A percentile compares a stretch with the other conserved stretches of the same genome.
These are phyloP conservation scores for Echinometra lucunter DNA, from an alignment of 53 echinoderm and acorn worm species.

Conservation along the genomic window DNA sequence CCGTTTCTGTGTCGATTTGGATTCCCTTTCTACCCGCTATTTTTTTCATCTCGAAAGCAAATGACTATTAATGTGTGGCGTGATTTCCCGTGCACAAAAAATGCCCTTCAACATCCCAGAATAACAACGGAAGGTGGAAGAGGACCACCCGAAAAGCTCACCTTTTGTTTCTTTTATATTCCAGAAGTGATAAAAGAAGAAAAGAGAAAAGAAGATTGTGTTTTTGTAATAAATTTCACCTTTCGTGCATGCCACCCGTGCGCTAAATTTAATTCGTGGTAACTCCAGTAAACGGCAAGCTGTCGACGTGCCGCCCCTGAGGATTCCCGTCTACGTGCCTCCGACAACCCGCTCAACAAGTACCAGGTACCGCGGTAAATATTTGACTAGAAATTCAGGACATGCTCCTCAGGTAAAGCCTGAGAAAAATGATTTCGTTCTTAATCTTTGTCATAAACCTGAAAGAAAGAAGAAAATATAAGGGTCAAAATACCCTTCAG, in stretches of 20 bases:
- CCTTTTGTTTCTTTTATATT: constrained; percentile 19
- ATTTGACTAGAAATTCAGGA: constrained; percentile 31
- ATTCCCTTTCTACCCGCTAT: neutral
- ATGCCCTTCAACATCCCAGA: constrained; percentile 43
- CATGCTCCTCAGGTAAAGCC: neutral
- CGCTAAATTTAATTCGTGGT: neutral
- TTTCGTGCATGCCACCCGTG: constrained; percentile 43
- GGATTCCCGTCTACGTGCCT: constrained; percentile 43
- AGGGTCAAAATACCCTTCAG: neutral
- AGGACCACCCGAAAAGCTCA: constrained; percentile 56
- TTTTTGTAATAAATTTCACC: constrained; percentile 19
- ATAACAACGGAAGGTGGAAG: constrained; percentile 39
- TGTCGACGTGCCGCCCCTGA: constrained; percentile 5
- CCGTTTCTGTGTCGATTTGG: neutral
- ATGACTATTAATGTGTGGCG: constrained; percentile 45
- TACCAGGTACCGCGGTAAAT: constrained; percentile 27
- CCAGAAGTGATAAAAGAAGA: constrained; percentile 44
- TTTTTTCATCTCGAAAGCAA: constrained; percentile 29
- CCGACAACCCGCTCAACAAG: neutral
- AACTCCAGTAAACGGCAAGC: neutral
- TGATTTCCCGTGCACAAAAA: constrained; percentile 32
- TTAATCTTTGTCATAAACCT: neutral
- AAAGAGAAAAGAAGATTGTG: constrained; percentile 17
- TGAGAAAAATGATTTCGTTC: neutral
- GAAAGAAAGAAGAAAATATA: neutral